Percentiles rank a stretch among this genome's conserved stretches.
Evolutionary conservation across 2,888 invertebrate genomes (phyloP).

Genomic region (Sinohyriopsis cumingii): DNA sequence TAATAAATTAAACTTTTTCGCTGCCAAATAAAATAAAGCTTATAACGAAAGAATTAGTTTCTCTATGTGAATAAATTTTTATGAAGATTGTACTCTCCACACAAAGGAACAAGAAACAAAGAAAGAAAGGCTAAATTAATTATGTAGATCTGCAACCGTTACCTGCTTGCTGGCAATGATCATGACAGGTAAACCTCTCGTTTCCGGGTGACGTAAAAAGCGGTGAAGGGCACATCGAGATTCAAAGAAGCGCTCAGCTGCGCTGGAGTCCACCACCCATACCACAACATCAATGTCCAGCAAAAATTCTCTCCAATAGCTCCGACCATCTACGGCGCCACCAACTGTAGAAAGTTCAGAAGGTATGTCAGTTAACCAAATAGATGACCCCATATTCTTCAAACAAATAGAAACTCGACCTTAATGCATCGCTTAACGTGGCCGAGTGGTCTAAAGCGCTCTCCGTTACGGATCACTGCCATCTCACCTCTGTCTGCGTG

Average conservation of each 20-base stretch:
- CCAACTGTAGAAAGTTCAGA: constrained; percentile 10
- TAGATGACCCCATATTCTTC: background rate
- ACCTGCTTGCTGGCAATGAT: constrained; percentile 61
- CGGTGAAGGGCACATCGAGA: constrained; percentile 46
- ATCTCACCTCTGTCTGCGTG: too few species aligned
- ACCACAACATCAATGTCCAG: constrained; percentile 9
- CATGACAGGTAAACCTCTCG: constrained; percentile 44
- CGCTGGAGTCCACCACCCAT: constrained; percentile 48
- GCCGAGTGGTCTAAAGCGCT: too few species aligned
- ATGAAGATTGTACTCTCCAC: too few species aligned
- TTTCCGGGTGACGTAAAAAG: constrained; percentile 39
- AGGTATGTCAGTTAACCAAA: background rate
- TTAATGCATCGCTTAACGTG: too few species aligned
- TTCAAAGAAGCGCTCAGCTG: constrained; percentile 37
- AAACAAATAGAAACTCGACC: too few species aligned
- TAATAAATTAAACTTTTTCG: too few species aligned
- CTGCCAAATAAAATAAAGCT: too few species aligned
- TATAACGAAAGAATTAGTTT: too few species aligned
- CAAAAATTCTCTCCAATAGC: constrained; percentile 13
- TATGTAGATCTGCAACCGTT: background rate
- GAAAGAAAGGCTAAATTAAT: too few species aligned
- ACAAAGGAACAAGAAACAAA: too few species aligned
- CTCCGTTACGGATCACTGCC: too few species aligned
- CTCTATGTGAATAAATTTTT: too few species aligned
- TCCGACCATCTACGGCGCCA: constrained; percentile 7